A percentile compares a stretch with the other conserved stretches of the same genome.
phyloP scores from a whole-genome alignment of 2,888 invertebrate species.

The Uropetala carovei region DNA sequence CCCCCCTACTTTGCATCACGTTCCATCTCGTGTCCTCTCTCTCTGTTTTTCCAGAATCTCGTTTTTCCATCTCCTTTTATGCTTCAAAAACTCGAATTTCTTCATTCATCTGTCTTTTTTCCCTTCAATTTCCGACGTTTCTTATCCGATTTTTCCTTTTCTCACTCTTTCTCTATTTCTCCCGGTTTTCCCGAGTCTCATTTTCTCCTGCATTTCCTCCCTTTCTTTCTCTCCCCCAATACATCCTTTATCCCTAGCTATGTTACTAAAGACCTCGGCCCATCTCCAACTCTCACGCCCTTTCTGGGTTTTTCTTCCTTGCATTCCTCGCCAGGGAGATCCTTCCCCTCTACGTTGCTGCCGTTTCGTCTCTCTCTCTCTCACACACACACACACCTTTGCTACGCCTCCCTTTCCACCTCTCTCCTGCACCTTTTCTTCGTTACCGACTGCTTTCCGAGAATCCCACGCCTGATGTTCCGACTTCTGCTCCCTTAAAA shows the following conservation, averaged over 20 bases:
- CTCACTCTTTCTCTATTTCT: neutral
- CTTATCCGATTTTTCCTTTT: neutral
- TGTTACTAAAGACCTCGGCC: neutral
- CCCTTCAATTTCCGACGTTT: neutral
- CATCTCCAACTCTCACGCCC: neutral
- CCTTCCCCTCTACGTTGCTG: neutral
- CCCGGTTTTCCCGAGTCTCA: neutral
- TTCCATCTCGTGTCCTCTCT: no score
- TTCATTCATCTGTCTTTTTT: no score
- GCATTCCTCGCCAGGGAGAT: neutral
- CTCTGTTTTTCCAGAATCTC: no score
- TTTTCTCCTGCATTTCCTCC: neutral
- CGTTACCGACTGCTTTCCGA: neutral
- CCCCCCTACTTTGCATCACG: no score
- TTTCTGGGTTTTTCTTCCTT: neutral
- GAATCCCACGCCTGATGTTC: constrained; percentile 13
- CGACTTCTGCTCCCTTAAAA: constrained; percentile 6
- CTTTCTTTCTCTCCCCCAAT: neutral
- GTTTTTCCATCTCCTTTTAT: no score
- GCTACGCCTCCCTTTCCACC: no score
- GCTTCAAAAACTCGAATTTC: no score
- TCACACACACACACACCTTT: no score
- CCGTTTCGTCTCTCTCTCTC: no score
- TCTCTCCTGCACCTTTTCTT: neutral
- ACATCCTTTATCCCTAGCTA: neutral